Base-by-base conservation (phyloP, 1,140 invertebrate genomes). In the Scylla paramamosain region DNA sequence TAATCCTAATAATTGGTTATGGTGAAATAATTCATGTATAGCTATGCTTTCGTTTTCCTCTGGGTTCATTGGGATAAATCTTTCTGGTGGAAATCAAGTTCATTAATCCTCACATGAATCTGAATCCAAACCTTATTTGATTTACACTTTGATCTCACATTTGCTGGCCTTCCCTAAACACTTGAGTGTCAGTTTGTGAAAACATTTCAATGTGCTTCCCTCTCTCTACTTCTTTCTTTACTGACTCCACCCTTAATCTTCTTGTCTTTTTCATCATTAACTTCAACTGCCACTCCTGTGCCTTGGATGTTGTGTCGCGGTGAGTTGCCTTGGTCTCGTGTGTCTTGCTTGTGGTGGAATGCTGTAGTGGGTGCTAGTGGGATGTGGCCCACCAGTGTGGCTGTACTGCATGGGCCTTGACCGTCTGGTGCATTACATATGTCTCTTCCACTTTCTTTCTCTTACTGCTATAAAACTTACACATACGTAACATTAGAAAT, bases 241-340 rank as follows among this genome's bases (percentile, higher is more conserved):
- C 83, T 93, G 16, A 45, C 82, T 86, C 83, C 48, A 6, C 45
- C 84, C 84, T 93, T 82, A 93, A 46, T 86, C 77, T 93, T 93
- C 31, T 84, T 93, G 45, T 93, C 92, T 93, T 91, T 39, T 93
- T 83, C 92, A 93, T 83, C 92, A 46, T 48, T 93, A 86, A 86
- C 82, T 45, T 93, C 82, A 48, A 48, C 77, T 93, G 92, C 92
- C 48, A 86, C 77, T 93, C 92, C 84, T 86, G 77, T 93, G 92
- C 92, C 83, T 84, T 93, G 92, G 92, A 93, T 93, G 46, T 93
- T 93, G 46, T 93, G 83, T 67, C 46, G 46, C 83, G 92, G 92
- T 93, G 83, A 93, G 92, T 93, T 93, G 83, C 92, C 39, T 48
- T 25, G 12, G 46, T 39, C n/a, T 39, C n/a, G 16, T 89, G 39